Conservation (phyloP, 2,888 invertebrate species). For the Cerastoderma edule region DNA sequence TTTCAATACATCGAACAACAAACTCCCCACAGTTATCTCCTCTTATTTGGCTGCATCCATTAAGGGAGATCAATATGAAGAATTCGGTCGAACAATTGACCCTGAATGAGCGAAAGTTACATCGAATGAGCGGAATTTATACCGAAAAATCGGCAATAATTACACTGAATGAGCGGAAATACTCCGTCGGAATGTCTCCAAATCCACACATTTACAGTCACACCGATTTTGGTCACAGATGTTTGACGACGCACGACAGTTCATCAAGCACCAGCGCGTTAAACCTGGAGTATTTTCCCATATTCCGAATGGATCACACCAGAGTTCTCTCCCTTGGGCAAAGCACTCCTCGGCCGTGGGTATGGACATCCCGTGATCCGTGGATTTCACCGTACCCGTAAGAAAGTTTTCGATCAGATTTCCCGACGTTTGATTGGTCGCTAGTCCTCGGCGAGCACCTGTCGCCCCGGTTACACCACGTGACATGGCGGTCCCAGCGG, state of each 20-base stretch:
- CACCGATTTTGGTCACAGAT: slow-evolving; percentile 18
- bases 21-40: too few species aligned
- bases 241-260: slow-evolving; percentile 30
- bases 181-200: slow-evolving; percentile 3
- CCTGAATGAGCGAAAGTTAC: too few species aligned
- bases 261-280: slow-evolving; percentile 49
- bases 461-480: not conserved
- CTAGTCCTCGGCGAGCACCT: not conserved
- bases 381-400: slow-evolving; percentile 25
- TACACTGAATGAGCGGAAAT: too few species aligned
- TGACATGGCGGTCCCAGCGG: not conserved
- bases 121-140: too few species aligned
- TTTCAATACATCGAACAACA: too few species aligned
- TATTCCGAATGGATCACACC: slow-evolving; percentile 50
- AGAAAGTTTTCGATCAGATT: slow-evolving; percentile 27
- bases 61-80: too few species aligned
- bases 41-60: too few species aligned
- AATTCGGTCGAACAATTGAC: too few species aligned
- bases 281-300: slow-evolving; percentile 59
- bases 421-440: slow-evolving; percentile 5
- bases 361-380: slow-evolving; percentile 8
- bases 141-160: too few species aligned
- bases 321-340: slow-evolving; percentile 38
- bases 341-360: slow-evolving; percentile 44
- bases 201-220: slow-evolving; percentile 19